Evolutionary conservation across 2,888 invertebrate genomes (phyloP), one percentile per base, ranked within the genome.

Genomic region (Elaeidobius kamerunicus): DNA sequence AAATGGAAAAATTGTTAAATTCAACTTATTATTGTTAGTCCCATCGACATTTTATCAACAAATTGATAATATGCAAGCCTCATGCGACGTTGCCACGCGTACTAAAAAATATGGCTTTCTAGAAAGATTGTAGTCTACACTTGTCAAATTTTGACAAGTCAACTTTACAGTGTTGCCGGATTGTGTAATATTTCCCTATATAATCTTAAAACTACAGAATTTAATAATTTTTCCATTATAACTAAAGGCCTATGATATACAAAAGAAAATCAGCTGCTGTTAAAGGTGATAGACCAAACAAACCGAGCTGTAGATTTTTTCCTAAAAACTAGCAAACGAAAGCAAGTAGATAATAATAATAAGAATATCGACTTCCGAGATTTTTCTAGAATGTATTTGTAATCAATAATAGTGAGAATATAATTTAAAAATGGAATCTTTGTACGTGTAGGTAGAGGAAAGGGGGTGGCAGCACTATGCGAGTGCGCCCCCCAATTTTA

Each of bases 391-490:
- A 23, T 40, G 34, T 48, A 48, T 48, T 45, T 38, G n/a, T n/a
- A 30, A 47, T 18, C 19, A 36, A 18, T 41, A 32, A 34, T 50
- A 50, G 50, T 50, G 50, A 50, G 50, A 50, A n/a, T n/a, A n/a
- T n/a, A n/a, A n/a, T 35, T 35, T 35, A 49, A 28, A 23, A 42
- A 19, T 18, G 39, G 18, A 41, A 43, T 28, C 27, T 23, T 44
- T 38, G 45, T 38, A 46, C 20, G n/a, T 16, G 34, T 44, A 20
- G 20, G 44, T 4, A 20, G 32, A 32, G 28, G n/a, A 27, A 2
- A 16, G 4, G 9, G 18, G 27, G 3, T 6, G 17, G 28, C n/a
- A 9, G 3, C 3, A 27, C 17, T 20, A 12, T 7, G 2, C 9
- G n/a, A 3, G n/a, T 16, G n/a, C n/a, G n/a, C n/a, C n/a, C n/a